These are phyloP conservation scores for Schlechtendalia chinensis DNA, from an alignment of 1,140 invertebrate genomes.

Conservation along the genomic window DNA sequence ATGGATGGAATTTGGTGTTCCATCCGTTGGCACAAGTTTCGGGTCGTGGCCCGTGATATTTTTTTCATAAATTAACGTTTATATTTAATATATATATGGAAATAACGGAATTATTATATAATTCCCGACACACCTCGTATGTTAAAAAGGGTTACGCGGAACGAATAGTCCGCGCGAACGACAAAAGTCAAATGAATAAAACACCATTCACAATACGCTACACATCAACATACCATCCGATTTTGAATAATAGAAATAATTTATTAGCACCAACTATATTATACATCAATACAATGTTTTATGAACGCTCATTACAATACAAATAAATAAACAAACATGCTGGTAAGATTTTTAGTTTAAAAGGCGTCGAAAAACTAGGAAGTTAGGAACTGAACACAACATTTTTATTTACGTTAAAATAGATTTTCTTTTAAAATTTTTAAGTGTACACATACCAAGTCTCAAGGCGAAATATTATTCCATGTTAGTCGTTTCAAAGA, in stretches of 20 bases:
- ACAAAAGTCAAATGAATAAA: too few relatives aligned
- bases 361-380: slow-evolving; percentile 34
- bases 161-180: too few relatives aligned
- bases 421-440: slow-evolving; percentile 10
- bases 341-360: slow-evolving; percentile 24
- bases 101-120: too few relatives aligned
- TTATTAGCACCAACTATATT: slow-evolving; percentile 45
- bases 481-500: slow-evolving; percentile 10
- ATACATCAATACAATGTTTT: slow-evolving; percentile 9
- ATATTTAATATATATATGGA: too few relatives aligned
- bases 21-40: too few relatives aligned
- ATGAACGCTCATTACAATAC: not conserved
- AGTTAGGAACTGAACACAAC: slow-evolving; percentile 48
- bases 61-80: too few relatives aligned
- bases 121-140: too few relatives aligned
- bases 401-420: slow-evolving; percentile 31
- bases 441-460: not conserved
- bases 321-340: slow-evolving; percentile 4
- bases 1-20: too few relatives aligned
- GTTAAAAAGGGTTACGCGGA: too few relatives aligned
- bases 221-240: too few relatives aligned
- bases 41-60: too few relatives aligned
- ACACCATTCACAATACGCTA: too few relatives aligned
- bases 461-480: not conserved
- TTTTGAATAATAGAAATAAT: slow-evolving; percentile 26